Conservation (phyloP, 2,888 invertebrate genomes). For the Rhagonycha lutea region DNA sequence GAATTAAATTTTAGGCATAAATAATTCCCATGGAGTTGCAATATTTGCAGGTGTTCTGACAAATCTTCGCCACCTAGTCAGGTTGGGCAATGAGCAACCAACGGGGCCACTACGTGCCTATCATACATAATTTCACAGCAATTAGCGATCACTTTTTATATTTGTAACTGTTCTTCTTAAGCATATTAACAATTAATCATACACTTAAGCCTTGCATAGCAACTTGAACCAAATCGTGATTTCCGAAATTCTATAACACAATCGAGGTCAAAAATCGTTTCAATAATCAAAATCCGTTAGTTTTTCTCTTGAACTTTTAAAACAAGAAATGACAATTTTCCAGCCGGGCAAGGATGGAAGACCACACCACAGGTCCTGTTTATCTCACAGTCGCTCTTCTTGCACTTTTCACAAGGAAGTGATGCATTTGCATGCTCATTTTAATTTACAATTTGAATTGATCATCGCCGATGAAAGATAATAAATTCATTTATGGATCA, state of each 20-base stretch:
- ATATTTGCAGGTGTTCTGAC: constrained; percentile 38
- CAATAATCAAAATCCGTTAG: background rate
- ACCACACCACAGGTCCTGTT: constrained; percentile 35
- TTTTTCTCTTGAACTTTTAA: background rate
- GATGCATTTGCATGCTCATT: background rate
- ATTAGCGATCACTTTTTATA: constrained; percentile 40
- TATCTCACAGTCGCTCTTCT: constrained; percentile 29
- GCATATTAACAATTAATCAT: constrained; percentile 42
- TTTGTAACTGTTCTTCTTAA: constrained; percentile 35
- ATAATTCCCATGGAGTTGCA: constrained; percentile 16
- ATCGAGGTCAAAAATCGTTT: background rate
- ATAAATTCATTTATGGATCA: constrained; percentile 4
- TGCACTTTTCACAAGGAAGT: constrained; percentile 6
- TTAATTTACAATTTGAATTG: background rate
- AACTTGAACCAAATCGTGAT: constrained; percentile 31
- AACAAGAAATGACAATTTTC: background rate
- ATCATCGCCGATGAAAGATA: background rate
- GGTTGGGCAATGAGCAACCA: constrained; percentile 23
- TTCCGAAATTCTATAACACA: constrained; percentile 29
- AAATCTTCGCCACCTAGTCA: constrained; percentile 32
- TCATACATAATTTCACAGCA: constrained; percentile 42
- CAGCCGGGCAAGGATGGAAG: constrained; percentile 16
- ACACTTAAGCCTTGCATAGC: background rate
- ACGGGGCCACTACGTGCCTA: constrained; percentile 42
- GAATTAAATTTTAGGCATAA: constrained; percentile 8